phyloP scores from a whole-genome alignment of 1,140 invertebrate genomes.

The Bombus superbus region DNA sequence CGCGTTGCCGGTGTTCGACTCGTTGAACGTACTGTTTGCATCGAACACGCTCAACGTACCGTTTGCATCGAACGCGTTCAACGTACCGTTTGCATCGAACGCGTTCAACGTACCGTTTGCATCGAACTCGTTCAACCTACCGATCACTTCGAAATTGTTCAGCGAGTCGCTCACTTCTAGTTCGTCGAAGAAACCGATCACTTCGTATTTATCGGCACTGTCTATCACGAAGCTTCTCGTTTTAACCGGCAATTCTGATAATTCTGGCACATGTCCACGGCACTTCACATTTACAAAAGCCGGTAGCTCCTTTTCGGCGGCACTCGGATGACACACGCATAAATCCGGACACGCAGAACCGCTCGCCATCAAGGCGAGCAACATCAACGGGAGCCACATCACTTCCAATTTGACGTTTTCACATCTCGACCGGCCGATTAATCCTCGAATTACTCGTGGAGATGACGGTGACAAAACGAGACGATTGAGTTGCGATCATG shows the following conservation, averaged over 20 bases:
- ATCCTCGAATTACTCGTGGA: conserved; percentile 56
- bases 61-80: conserved; percentile 30
- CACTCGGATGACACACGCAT: conserved; percentile 70
- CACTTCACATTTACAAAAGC: conserved; percentile 57
- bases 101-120: conserved; percentile 26
- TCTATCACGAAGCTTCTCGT: conserved; percentile 54
- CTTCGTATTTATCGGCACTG: conserved; percentile 62
- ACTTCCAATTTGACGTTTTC: conserved; percentile 67
- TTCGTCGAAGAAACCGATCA: conserved; percentile 64
- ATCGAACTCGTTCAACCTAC: conserved; percentile 23
- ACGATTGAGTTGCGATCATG: background rate
- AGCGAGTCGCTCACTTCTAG: conserved; percentile 59
- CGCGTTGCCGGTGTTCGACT: background rate
- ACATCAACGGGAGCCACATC: conserved; percentile 75
- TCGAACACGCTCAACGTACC: conserved; percentile 18
- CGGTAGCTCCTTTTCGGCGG: conserved; percentile 6
- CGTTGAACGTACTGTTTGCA: conserved; percentile 15
- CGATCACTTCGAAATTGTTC: conserved; percentile 58
- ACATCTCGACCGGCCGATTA: conserved; percentile 66
- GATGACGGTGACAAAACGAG: background rate
- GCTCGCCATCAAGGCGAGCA: conserved; percentile 78
- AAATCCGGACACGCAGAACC: conserved; percentile 73
- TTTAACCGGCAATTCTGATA: conserved; percentile 56
- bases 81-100: conserved; percentile 20
- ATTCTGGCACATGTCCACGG: conserved; percentile 55